phyloP scores from a whole-genome alignment of 1,140 invertebrate species.

The Lutraria rhynchaena region DNA sequence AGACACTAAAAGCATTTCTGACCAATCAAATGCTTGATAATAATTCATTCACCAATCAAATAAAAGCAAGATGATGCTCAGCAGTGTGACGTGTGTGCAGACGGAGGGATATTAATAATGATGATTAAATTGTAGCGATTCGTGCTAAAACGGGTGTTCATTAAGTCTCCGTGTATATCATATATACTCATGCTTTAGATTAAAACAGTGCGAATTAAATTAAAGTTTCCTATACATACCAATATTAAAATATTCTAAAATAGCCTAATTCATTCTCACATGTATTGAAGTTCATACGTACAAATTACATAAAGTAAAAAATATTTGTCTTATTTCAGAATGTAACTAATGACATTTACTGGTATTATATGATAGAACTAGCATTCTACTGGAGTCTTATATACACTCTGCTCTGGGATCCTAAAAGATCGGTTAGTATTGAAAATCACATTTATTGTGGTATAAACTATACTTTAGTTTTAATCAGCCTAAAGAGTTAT shows the following conservation, averaged over 20 bases:
- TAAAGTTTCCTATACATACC: too few relatives aligned
- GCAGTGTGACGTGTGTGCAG: neutral
- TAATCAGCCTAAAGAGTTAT: too few relatives aligned
- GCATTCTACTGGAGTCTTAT: conserved; percentile 98
- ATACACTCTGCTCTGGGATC: conserved; percentile 96
- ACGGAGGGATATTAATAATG: neutral
- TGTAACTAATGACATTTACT: conserved; percentile 86
- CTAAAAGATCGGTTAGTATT: conserved; percentile 85
- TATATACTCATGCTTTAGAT: too few relatives aligned
- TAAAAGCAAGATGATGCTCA: neutral
- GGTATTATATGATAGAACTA: conserved; percentile 98
- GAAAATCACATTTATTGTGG: too few relatives aligned
- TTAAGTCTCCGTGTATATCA: too few relatives aligned
- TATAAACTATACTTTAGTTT: too few relatives aligned
- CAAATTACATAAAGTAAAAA: too few relatives aligned
- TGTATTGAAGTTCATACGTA: too few relatives aligned
- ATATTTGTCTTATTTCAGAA: conserved; percentile 62
- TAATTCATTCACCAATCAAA: neutral
- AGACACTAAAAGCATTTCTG: neutral
- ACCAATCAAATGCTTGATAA: neutral
- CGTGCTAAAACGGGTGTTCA: neutral
- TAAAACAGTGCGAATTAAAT: too few relatives aligned
- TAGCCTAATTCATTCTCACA: too few relatives aligned
- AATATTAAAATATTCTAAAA: too few relatives aligned
- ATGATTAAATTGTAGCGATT: neutral